Base-by-base conservation (phyloP, 2,888 invertebrate species). In the Ceramica pisi region DNA sequence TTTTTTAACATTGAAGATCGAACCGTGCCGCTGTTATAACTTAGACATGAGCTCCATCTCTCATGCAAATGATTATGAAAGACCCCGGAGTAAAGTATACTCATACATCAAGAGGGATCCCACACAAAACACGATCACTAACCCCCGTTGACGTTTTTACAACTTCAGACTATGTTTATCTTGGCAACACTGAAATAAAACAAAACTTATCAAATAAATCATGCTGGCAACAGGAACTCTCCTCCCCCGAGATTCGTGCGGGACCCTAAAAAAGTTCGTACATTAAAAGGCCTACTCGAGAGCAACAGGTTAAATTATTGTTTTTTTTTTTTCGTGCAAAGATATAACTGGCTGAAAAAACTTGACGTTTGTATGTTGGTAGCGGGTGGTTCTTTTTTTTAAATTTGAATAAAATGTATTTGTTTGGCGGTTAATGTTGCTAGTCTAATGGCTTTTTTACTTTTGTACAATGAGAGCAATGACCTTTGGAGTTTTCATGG, bases 291-390 rank as follows among this genome's bases (percentile, higher is more conserved):
- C 68, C 83, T 79, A 65, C 83, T 75, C 48, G 21, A 59, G n/a
- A 66, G 85, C 83, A 83, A 84, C 84, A 84, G 86, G 84, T 84
- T 81, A 75, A 81, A 71, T 66, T 85, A 71, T 74, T 66, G 63
- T 63, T 21, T 59, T 48, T 55, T 31, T 67, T 68, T 71, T 65
- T 46, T 61, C n/a, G 19, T 14, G 12, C 12, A 48, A 57, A 51
- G 0, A 48, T 51, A 7, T 56, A 44, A 56, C 31, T 59, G 59
- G 21, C 8, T 63, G 6, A 35, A 66, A 67, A 79, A 61, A 81
- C 59, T 63, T 68, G 48, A 35, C 55, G 31, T 63, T 77, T 48
- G 56, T 55, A 57, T 72, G 82, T 63, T 70, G 57, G 55, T 51
- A 62, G 64, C 23, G 48, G 23, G 48, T 6, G 26, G 26, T 74